Conservation (phyloP, 53 echinoderm and acorn worm genomes). For the Hippasteria phrygiana region DNA sequence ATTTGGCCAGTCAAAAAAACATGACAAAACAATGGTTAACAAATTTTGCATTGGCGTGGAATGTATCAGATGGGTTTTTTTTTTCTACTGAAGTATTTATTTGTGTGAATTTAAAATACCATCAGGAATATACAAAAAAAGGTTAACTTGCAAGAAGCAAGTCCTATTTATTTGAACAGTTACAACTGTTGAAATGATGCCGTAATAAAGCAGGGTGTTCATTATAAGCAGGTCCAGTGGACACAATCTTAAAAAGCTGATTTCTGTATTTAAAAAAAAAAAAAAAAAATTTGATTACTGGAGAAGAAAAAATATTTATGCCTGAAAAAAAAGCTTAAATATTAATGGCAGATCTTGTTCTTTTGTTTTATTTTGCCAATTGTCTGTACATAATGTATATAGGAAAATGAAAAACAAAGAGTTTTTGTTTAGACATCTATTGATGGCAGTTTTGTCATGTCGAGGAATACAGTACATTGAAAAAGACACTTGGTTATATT, state of each 20-base stretch:
- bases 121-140: not conserved
- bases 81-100: conserved; percentile 46
- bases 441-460: conserved; percentile 3
- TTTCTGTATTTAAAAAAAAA: not conserved
- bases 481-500: conserved; percentile 7
- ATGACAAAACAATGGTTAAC: not conserved
- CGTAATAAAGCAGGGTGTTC: not conserved
- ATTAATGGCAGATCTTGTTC: not conserved
- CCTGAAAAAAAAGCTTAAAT: not conserved
- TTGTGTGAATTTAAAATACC: conserved; percentile 3
- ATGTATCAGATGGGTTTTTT: not conserved
- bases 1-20: not conserved
- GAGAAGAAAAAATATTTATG: not conserved
- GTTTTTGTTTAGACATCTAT: conserved; percentile 34
- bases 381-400: conserved; percentile 48
- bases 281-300: not conserved
- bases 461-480: conserved; percentile 44
- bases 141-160: not conserved
- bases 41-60: not conserved
- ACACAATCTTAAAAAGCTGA: not conserved
- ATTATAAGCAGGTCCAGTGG: not conserved
- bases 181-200: not conserved
- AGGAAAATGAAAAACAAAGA: not conserved
- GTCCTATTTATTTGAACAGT: conserved; percentile 59
- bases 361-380: not conserved